Evolutionary conservation across 2,113 vertebrate species (phyloP).

Genomic region (Vicugna pacos): DNA sequence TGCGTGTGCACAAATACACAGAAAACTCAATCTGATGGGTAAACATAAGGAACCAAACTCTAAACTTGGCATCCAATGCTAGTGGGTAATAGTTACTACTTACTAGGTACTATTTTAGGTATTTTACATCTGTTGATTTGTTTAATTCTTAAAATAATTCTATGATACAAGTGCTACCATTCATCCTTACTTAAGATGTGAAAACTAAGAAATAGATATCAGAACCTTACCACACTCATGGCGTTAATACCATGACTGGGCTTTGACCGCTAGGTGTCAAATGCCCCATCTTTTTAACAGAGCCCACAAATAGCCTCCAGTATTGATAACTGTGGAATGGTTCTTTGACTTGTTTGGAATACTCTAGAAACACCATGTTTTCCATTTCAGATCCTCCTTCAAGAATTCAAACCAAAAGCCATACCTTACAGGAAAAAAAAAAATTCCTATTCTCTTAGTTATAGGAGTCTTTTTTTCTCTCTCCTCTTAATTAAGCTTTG

Average conservation of each 20-base stretch:
- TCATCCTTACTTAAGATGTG: neutral
- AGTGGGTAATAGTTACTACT: neutral
- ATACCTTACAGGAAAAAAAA: neutral
- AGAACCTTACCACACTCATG: neutral
- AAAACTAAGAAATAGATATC: neutral
- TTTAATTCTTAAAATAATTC: neutral
- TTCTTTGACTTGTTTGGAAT: neutral
- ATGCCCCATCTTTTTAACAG: neutral
- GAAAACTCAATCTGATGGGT: neutral
- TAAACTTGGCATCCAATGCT: neutral
- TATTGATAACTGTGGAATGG: neutral
- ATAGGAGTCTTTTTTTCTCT: neutral
- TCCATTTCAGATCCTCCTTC: neutral
- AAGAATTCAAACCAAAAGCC: neutral
- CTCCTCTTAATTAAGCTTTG: neutral
- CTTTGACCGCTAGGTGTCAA: neutral
- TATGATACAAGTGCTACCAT: neutral
- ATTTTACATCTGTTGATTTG: neutral
- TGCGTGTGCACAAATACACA: accelerated
- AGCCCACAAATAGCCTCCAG: neutral
- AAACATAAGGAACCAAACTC: neutral
- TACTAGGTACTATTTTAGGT: neutral
- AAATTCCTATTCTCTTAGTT: neutral
- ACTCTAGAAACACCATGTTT: neutral
- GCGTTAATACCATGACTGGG: neutral